Conservation (phyloP, 2,888 invertebrate species). For the Alitta virens region DNA sequence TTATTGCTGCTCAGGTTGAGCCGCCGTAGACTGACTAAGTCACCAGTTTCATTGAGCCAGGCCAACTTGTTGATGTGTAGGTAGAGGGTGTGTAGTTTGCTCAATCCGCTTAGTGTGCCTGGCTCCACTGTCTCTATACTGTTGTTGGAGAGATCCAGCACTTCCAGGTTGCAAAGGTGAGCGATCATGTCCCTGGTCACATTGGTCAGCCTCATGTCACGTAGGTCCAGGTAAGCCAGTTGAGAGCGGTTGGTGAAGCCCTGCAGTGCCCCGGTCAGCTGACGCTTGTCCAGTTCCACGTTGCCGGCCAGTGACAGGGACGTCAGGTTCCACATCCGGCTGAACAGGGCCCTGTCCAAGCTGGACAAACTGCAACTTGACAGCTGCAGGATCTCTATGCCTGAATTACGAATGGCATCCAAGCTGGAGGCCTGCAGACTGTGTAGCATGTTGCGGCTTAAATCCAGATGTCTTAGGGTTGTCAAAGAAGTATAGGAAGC, state of each 20-base stretch:
- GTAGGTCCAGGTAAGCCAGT: conserved; percentile 26
- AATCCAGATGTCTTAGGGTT: conserved; percentile 21
- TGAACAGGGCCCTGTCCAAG: conserved; percentile 22
- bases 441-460: conserved; percentile 27
- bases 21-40: neutral
- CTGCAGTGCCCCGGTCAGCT: conserved; percentile 6
- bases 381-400: conserved; percentile 26
- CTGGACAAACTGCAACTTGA: conserved; percentile 22
- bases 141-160: conserved; percentile 24
- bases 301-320: conserved; percentile 27
- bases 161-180: conserved; percentile 17
- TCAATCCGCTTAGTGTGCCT: conserved; percentile 11
- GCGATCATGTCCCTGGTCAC: conserved; percentile 22
- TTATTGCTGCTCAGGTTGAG: conserved; percentile 14
- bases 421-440: conserved; percentile 18
- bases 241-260: conserved; percentile 13
- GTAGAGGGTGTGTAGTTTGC: conserved; percentile 20
- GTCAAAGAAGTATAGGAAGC: conserved; percentile 16
- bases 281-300: conserved; percentile 9
- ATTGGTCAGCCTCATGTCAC: conserved; percentile 24
- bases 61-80: conserved; percentile 22
- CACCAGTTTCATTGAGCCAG: conserved; percentile 4
- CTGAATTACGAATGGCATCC: conserved; percentile 16
- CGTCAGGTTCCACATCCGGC: conserved; percentile 22
- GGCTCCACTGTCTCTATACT: conserved; percentile 21